Evolutionary conservation across 1,140 invertebrate genomes (phyloP), one percentile per base, ranked within the genome.

Genomic region (Cephus cinctus): DNA sequence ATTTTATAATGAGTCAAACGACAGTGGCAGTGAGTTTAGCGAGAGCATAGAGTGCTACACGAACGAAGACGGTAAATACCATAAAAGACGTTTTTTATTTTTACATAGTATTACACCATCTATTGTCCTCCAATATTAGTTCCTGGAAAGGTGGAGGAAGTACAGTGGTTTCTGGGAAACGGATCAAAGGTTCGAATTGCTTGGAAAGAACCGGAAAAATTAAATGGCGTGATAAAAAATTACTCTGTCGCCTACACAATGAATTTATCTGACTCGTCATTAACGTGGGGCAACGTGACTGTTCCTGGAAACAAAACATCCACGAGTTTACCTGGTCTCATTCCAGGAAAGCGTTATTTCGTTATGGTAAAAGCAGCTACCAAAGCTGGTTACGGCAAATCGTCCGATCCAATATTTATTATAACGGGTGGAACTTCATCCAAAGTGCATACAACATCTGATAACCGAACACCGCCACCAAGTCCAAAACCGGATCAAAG

Each of bases 291-390:
- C 32, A 75, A 69, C 25, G 50, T 76, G 23, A 78, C 73, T 15
- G 65, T 76, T 9, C 61, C 54, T 23, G 71, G 71, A 4, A 73
- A 76, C 46, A 69, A 69, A 49, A 73, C 64, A 3, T 65, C 67
- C 2, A 62, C 63, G 0, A 57, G 65, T 52, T 54, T 83, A 34
- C 67, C 68, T 8, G 71, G 67, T 23, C 59, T 84, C 20, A 32
- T 72, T 9, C 63, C 74, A 1, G 77, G 78, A 14, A 73, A 71
- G 35, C 57, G 67, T 15, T 84, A 85, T 49, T 79, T 75, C 31
- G 70, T 84, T 23, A 67, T 76, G 51, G 71, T 84, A 18, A 71
- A 76, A 49, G 82, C 80, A 14, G 69, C 65, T 2, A 83, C 79
- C 6, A 72, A 71, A 50, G 77, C 78, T 20, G 82, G 81, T 11